phyloP scores from a whole-genome alignment of 2,888 invertebrate genomes.

The Mythimna loreyi region DNA sequence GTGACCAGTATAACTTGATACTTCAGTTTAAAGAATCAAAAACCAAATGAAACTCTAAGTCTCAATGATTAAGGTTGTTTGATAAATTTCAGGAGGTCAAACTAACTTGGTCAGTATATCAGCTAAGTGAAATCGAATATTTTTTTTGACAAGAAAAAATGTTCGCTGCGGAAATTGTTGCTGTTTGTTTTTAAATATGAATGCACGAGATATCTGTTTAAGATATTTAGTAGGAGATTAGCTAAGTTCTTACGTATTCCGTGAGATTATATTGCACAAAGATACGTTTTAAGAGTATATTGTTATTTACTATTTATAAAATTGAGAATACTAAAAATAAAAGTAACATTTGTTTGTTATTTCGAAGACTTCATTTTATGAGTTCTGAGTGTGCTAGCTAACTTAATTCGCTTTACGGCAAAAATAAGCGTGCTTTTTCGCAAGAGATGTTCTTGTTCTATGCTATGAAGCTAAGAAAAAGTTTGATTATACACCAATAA shows the following conservation, averaged over 20 bases:
- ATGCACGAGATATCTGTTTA: conserved; percentile 33
- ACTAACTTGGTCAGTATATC: conserved; percentile 38
- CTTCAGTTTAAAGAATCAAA: neutral
- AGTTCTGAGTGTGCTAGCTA: too few species aligned
- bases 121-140: conserved; percentile 71
- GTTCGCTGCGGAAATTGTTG: conserved; percentile 43
- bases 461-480: too few species aligned
- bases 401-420: too few species aligned
- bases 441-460: too few species aligned
- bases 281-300: too few species aligned
- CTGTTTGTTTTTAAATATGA: conserved; percentile 56
- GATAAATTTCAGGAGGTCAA: conserved; percentile 6
- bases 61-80: neutral
- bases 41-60: conserved; percentile 1
- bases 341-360: too few species aligned
- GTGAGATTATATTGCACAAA: neutral
- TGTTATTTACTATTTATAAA: too few species aligned
- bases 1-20: conserved; percentile 50
- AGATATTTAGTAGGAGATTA: conserved; percentile 27
- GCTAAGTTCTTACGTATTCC: conserved; percentile 15
- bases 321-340: too few species aligned
- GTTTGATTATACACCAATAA: too few species aligned
- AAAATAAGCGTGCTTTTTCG: too few species aligned
- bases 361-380: too few species aligned
- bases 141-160: conserved; percentile 66